A percentile compares a stretch with the other conserved stretches of the same genome.
These are phyloP conservation scores for Vanessa cardui DNA, from an alignment of 2,888 invertebrate species.

Conservation along the genomic window DNA sequence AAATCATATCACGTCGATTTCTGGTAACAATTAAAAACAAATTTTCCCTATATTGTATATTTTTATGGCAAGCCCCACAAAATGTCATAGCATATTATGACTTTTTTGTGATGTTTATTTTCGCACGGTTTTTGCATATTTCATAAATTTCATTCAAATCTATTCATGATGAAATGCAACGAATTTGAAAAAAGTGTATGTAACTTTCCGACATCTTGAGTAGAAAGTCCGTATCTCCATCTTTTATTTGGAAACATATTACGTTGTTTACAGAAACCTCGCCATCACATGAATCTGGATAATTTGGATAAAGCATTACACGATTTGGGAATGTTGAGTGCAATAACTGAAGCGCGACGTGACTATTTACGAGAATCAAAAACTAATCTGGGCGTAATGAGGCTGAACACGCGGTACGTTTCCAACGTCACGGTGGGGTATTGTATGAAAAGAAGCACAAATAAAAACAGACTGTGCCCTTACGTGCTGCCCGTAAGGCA, in stretches of 20 bases:
- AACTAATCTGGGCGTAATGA: slow-evolving; percentile 75
- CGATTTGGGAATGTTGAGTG: slow-evolving; percentile 84
- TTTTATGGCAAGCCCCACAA: slow-evolving; percentile 26
- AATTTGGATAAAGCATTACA: slow-evolving; percentile 84
- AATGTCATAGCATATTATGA: slow-evolving; percentile 61
- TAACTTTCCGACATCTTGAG: slow-evolving; percentile 38
- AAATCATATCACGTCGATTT: not conserved
- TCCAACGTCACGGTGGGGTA: slow-evolving; percentile 85
- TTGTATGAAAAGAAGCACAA: slow-evolving; percentile 79
- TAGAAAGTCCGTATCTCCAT: slow-evolving; percentile 12
- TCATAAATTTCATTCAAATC: slow-evolving; percentile 54
- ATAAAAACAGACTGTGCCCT: slow-evolving; percentile 83
- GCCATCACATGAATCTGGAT: slow-evolving; percentile 74
- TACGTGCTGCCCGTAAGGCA: slow-evolving; percentile 82
- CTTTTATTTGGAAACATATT: slow-evolving; percentile 39
- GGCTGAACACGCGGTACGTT: slow-evolving; percentile 84
- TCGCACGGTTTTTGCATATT: slow-evolving; percentile 65
- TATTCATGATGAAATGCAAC: slow-evolving; percentile 72
- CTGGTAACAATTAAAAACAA: not conserved
- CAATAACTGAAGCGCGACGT: slow-evolving; percentile 81
- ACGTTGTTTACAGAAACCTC: slow-evolving; percentile 73
- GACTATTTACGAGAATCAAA: slow-evolving; percentile 82
- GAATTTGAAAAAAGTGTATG: slow-evolving; percentile 67
- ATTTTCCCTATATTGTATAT: not conserved
- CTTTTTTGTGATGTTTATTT: slow-evolving; percentile 81